Base-by-base conservation (phyloP, 2,113 vertebrate species). In the Mastomys coucha region DNA sequence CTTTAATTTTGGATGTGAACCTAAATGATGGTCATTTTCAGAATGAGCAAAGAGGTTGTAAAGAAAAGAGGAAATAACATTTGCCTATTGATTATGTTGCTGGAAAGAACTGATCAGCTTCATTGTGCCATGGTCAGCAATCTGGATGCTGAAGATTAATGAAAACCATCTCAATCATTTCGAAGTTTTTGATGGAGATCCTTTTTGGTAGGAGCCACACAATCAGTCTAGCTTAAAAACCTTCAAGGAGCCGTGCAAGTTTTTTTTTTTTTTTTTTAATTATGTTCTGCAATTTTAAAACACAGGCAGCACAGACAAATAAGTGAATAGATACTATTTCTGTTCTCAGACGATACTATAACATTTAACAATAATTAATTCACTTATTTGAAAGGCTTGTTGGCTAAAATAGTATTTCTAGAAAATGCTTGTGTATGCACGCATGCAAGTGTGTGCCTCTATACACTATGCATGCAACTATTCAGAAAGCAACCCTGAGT, bases 321-420 rank as follows among this genome's bases (percentile, higher is more conserved):
- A n/a, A 63, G 42, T 39, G 42, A 58, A 39, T 82, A 14, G 16
- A 75, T 67, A 80, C 4, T 39, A 75, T 78, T 86, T 97, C 20
- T 90, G 6, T 11, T 85, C 65, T 51, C 8, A 94, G 93, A 58
- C 39, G 5, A 85, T 60, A 91, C 17, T 76, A n/a, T 26, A 22
- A 56, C 33, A 3, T 73, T 86, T 89, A 78, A 84, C 5, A 45
- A 12, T 93, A 7, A 82, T 89, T 75, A 67, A 77, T 73, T 96
- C 45, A 82, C 24, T 72, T 2, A 2, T 75, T 88, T 91, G 82
- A 45, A 92, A 78, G 53, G 24, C 24, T 73, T 93, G 4, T 81
- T 72, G 28, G 84, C 53, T 72, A 77, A 93, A 85, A 5, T 87
- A 88, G 42, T 51, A 89, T 93, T 95, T 88, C 28, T 73, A 77